phyloP scores from a whole-genome alignment of 2,113 vertebrate genomes.

The Rattus rattus region DNA sequence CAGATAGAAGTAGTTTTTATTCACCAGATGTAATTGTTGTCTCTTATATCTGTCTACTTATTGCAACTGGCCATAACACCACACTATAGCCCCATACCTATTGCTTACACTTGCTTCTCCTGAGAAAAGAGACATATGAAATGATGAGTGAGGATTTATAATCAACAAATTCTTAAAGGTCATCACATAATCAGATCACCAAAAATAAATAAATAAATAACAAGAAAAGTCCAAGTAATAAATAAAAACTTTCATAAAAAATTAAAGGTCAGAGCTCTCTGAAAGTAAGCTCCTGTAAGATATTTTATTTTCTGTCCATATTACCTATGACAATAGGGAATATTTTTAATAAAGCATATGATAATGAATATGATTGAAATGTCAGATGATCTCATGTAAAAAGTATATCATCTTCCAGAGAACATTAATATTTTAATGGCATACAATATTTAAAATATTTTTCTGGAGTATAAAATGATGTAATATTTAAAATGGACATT shows the following conservation, averaged over 20 bases:
- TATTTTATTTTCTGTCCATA: constrained; percentile 38
- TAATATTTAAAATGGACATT: neutral
- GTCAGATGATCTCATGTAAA: constrained; percentile 9
- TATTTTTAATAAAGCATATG: constrained; percentile 30
- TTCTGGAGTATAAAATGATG: neutral
- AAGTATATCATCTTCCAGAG: neutral
- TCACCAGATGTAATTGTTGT: too few relatives aligned
- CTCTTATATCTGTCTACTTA: neutral
- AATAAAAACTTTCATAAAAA: constrained; percentile 70
- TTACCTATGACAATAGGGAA: neutral
- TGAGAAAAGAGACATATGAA: neutral
- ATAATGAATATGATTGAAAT: constrained; percentile 56
- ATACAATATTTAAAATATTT: neutral
- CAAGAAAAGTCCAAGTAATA: constrained; percentile 46
- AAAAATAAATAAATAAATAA: constrained; percentile 29
- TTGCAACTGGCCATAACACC: neutral
- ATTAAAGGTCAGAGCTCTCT: constrained; percentile 48
- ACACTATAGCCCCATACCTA: too few relatives aligned
- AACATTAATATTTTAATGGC: neutral
- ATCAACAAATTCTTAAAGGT: constrained; percentile 69
- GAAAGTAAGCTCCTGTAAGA: neutral
- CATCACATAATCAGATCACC: constrained; percentile 53
- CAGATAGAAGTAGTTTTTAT: too few relatives aligned
- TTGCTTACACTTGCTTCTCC: constrained; percentile 22
- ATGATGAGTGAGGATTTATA: constrained; percentile 54